Evolutionary conservation across 2,797 vertebrate genomes (phyloP).

Genomic region (Myotis myotis): DNA sequence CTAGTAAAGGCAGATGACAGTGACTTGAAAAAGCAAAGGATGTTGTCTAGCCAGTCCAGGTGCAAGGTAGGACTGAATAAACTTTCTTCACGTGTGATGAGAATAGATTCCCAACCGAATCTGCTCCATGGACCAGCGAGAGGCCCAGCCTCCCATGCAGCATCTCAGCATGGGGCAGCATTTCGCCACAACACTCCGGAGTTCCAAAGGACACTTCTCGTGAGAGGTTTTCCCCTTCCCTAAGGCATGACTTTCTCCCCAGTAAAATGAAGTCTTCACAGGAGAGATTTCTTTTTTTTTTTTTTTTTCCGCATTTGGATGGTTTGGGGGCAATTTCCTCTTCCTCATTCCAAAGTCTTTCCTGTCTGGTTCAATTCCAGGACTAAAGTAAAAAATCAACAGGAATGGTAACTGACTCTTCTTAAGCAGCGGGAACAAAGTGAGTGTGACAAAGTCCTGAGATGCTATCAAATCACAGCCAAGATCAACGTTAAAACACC

Average conservation of each 20-base stretch:
- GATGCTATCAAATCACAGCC: slow-evolving; percentile 9
- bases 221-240: background rate
- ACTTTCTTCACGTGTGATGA: background rate
- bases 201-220: background rate
- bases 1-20: background rate
- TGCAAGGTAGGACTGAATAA: background rate
- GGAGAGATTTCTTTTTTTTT: background rate
- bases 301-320: background rate
- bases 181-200: background rate
- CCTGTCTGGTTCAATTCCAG: background rate
- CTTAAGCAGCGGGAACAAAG: background rate
- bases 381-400: slow-evolving; percentile 21
- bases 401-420: slow-evolving; percentile 17
- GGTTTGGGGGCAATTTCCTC: background rate
- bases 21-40: background rate
- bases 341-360: slow-evolving; percentile 50
- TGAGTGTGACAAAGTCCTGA: slow-evolving; percentile 32
- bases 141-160: background rate
- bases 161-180: background rate
- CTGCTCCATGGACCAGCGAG: background rate
- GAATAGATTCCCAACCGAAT: background rate
- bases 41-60: background rate
- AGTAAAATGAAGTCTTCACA: background rate
- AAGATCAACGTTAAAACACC: background rate
- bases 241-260: background rate